Percentiles rank a stretch among this genome's conserved stretches.
Evolutionary conservation across 2,797 vertebrate genomes (phyloP).

Genomic region (Emys orbicularis): DNA sequence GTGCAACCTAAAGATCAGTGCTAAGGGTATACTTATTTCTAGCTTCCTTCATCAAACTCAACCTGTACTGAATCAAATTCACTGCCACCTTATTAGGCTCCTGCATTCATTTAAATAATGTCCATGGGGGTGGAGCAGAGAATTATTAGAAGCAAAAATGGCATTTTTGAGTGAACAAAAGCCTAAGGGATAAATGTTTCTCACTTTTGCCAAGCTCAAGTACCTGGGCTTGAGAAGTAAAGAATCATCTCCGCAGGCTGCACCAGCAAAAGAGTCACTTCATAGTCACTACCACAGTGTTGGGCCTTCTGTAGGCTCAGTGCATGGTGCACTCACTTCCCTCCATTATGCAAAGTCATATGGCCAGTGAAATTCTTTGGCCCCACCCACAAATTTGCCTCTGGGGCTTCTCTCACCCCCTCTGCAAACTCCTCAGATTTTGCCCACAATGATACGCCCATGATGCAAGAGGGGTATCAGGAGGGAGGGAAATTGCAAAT

Average conservation of each 20-base stretch:
- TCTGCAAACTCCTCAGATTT: background rate
- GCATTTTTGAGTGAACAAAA: background rate
- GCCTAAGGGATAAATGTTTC: background rate
- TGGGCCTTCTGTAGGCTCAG: background rate
- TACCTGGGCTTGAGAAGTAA: background rate
- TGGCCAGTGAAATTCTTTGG: accelerated
- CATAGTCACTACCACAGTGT: background rate
- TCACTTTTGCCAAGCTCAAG: background rate
- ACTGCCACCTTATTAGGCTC: background rate
- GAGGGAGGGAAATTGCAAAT: background rate
- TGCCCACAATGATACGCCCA: background rate
- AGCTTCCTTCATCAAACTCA: background rate
- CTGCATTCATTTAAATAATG: accelerated
- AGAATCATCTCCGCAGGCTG: background rate
- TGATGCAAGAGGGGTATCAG: background rate
- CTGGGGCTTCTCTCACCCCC: background rate
- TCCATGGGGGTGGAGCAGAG: background rate
- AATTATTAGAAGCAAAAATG: background rate
- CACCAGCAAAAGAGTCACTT: background rate
- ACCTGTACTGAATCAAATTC: background rate
- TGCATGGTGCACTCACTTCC: background rate
- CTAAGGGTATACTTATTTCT: background rate
- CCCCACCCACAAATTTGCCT: background rate
- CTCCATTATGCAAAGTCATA: background rate
- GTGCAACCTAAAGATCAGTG: background rate